Conservation (phyloP, 2,113 vertebrate species). For the Perccottus glenii region DNA sequence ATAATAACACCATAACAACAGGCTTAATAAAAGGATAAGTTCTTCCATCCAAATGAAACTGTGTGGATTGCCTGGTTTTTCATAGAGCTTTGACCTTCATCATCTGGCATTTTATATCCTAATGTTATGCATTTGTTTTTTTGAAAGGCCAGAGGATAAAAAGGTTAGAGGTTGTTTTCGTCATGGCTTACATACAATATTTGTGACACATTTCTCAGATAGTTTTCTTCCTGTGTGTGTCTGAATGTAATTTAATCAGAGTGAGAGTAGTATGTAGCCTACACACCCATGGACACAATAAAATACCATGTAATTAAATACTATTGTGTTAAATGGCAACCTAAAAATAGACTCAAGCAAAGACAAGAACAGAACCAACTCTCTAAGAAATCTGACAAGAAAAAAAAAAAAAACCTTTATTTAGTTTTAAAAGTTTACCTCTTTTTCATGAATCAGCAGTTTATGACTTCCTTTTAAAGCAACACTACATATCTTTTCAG, state of each 20-base stretch:
- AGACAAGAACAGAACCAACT: not conserved
- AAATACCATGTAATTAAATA: slow-evolving; percentile 26
- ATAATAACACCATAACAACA: slow-evolving; percentile 11
- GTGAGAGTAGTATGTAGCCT: not conserved
- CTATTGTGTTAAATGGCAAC: slow-evolving; percentile 20
- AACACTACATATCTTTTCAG: too few relatives aligned
- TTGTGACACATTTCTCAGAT: slow-evolving; percentile 10
- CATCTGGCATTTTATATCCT: not conserved
- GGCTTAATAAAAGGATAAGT: slow-evolving; percentile 20
- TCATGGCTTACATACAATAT: slow-evolving; percentile 16
- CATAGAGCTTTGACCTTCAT: not conserved
- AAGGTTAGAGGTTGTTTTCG: not conserved
- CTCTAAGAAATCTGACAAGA: not conserved
- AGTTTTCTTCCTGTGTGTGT: not conserved
- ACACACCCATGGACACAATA: slow-evolving; percentile 46
- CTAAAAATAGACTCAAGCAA: not conserved
- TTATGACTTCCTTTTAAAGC: too few relatives aligned
- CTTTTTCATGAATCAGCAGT: too few relatives aligned
- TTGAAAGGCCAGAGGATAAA: not conserved
- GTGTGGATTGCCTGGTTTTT: slow-evolving; percentile 6
- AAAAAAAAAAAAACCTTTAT: too few relatives aligned
- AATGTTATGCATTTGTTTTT: too few relatives aligned
- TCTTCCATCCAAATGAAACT: slow-evolving; percentile 13
- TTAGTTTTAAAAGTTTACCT: too few relatives aligned
- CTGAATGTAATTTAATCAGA: slow-evolving; percentile 5